A percentile compares a stretch with the other conserved stretches of the same genome.
Evolutionary conservation across 2,797 vertebrate genomes (phyloP).

Genomic region (Cossypha heuglini): DNA sequence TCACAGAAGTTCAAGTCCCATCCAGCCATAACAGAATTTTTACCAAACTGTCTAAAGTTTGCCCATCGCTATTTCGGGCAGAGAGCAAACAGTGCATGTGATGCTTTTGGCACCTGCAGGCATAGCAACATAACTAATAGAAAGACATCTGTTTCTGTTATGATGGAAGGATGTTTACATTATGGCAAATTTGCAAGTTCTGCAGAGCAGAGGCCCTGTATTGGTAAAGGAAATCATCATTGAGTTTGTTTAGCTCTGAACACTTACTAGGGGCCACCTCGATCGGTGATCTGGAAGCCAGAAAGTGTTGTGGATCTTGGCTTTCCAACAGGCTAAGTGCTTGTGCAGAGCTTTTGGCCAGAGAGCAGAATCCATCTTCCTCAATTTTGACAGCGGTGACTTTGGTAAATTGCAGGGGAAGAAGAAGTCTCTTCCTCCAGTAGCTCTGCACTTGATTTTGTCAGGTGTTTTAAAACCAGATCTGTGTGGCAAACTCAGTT

Average conservation of each 20-base stretch:
- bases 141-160: slow-evolving; percentile 59
- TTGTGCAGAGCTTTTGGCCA: slow-evolving; percentile 27
- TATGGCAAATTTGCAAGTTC: slow-evolving; percentile 38
- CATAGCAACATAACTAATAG: slow-evolving; percentile 21
- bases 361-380: slow-evolving; percentile 40
- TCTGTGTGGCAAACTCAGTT: background rate
- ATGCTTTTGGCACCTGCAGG: slow-evolving; percentile 47
- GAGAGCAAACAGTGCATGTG: slow-evolving; percentile 26
- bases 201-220: background rate
- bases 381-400: slow-evolving; percentile 37
- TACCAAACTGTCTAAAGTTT: background rate
- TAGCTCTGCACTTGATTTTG: slow-evolving; percentile 49
- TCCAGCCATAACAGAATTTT: slow-evolving; percentile 38
- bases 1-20: background rate
- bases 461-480: slow-evolving; percentile 42
- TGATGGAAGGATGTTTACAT: slow-evolving; percentile 56
- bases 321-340: slow-evolving; percentile 28
- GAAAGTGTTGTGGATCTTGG: slow-evolving; percentile 50
- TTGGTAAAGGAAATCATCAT: slow-evolving; percentile 30
- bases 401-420: slow-evolving; percentile 44
- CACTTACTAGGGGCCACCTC: slow-evolving; percentile 38
- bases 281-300: slow-evolving; percentile 29
- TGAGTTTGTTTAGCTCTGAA: slow-evolving; percentile 37
- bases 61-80: background rate
- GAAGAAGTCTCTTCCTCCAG: slow-evolving; percentile 38